Evolutionary conservation across 2,797 vertebrate genomes (phyloP).

Genomic region (Arrhamphus sclerolepis): DNA sequence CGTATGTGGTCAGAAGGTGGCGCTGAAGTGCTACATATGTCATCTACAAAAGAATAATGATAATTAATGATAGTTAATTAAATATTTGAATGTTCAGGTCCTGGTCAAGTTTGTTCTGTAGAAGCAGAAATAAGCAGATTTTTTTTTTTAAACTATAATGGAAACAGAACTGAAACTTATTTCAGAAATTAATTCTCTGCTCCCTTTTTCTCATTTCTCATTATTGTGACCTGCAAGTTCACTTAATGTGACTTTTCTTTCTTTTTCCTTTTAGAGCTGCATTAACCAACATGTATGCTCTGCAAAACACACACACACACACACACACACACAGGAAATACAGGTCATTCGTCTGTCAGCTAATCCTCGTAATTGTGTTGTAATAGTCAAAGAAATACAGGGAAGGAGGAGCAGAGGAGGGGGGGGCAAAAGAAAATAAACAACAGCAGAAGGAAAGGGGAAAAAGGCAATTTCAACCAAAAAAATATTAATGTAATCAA

Average conservation of each 20-base stretch:
- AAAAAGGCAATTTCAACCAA: slow-evolving; percentile 79
- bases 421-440: slow-evolving; percentile 72
- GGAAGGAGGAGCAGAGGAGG: slow-evolving; percentile 41
- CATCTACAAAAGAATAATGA: too few relatives aligned
- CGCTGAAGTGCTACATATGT: too few relatives aligned
- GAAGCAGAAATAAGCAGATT: too few relatives aligned
- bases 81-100: too few relatives aligned
- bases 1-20: too few relatives aligned
- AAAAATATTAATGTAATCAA: slow-evolving; percentile 85
- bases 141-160: too few relatives aligned
- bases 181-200: too few relatives aligned
- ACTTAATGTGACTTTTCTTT: slow-evolving; percentile 16
- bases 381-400: slow-evolving; percentile 78
- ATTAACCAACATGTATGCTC: slow-evolving; percentile 33
- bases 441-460: slow-evolving; percentile 79
- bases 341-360: slow-evolving; percentile 75
- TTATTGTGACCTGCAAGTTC: slow-evolving; percentile 12
- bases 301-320: slow-evolving; percentile 38
- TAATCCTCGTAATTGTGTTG: slow-evolving; percentile 80
- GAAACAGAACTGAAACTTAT: too few relatives aligned
- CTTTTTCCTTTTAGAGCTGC: slow-evolving; percentile 29
- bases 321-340: slow-evolving; percentile 70
- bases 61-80: too few relatives aligned
- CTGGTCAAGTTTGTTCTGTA: too few relatives aligned
- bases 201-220: too few relatives aligned